phyloP scores from a whole-genome alignment of 2,888 invertebrate genomes.

The Agrilus mali region DNA sequence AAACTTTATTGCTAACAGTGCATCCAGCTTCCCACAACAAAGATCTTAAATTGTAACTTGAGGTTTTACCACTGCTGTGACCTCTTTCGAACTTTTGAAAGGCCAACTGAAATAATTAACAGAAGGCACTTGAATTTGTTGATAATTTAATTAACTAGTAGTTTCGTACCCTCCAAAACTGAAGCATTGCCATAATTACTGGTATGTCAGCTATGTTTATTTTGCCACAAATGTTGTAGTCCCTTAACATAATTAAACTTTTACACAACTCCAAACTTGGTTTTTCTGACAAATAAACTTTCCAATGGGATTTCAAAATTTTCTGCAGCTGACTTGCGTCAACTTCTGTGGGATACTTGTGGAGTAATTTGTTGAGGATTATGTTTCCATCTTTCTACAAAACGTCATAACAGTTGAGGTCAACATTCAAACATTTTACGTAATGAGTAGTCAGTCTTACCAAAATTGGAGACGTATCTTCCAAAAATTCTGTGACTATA shows the following conservation, averaged over 20 bases:
- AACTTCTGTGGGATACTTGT: constrained; percentile 47
- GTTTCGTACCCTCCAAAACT: constrained; percentile 47
- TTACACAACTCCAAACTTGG: constrained; percentile 53
- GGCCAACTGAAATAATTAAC: constrained; percentile 35
- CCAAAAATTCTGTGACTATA: constrained; percentile 46
- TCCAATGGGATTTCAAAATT: constrained; percentile 46
- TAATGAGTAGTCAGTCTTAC: no score
- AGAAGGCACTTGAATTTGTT: neutral
- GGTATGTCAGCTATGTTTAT: constrained; percentile 47
- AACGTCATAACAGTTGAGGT: constrained; percentile 1
- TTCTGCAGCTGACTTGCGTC: constrained; percentile 48
- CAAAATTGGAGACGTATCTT: constrained; percentile 40
- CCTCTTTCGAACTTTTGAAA: constrained; percentile 46
- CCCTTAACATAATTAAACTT: constrained; percentile 54
- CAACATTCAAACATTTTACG: neutral
- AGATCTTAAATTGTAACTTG: constrained; percentile 49
- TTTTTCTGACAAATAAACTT: constrained; percentile 42
- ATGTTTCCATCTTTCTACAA: constrained; percentile 40
- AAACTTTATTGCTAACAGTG: constrained; percentile 62
- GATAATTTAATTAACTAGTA: neutral
- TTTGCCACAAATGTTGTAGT: constrained; percentile 50
- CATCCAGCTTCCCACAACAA: constrained; percentile 57
- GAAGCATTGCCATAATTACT: constrained; percentile 48
- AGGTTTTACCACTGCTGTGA: constrained; percentile 42
- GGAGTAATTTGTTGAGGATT: constrained; percentile 36